Conservation (phyloP, 2,113 vertebrate species). For the Heteronetta atricapilla region DNA sequence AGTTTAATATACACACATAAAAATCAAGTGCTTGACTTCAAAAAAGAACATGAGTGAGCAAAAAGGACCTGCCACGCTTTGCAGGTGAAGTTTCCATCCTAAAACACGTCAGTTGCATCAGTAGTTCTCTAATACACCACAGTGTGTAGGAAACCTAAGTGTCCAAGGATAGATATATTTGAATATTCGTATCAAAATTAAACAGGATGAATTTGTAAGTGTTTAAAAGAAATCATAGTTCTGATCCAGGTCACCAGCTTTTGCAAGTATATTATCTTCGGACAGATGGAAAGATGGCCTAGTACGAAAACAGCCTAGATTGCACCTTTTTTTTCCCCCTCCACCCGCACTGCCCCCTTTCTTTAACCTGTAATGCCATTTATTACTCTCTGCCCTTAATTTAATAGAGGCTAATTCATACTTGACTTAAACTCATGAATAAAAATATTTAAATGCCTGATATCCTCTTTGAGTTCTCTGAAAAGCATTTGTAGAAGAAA, state of each 20-base stretch:
- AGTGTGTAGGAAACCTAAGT: background rate
- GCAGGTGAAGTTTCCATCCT: background rate
- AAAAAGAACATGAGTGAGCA: background rate
- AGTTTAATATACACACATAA: background rate
- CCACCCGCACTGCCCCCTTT: no score
- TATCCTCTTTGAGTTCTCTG: background rate
- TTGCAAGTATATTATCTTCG: background rate
- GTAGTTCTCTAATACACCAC: background rate
- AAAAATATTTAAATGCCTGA: background rate
- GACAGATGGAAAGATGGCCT: background rate
- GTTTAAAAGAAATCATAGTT: background rate
- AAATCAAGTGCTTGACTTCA: background rate
- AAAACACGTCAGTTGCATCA: background rate
- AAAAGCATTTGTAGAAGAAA: background rate
- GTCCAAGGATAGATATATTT: background rate
- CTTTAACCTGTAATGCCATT: background rate
- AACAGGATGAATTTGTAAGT: background rate
- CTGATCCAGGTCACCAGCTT: background rate
- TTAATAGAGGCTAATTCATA: background rate
- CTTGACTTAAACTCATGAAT: background rate
- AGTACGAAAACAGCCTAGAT: background rate
- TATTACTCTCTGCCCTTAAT: background rate
- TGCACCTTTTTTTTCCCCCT: background rate
- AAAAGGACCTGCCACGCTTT: background rate
- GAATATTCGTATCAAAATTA: background rate